A percentile compares a stretch with the other conserved stretches of the same genome.
These are phyloP conservation scores for Alca torda DNA, from an alignment of 2,797 vertebrate species.

Conservation along the genomic window DNA sequence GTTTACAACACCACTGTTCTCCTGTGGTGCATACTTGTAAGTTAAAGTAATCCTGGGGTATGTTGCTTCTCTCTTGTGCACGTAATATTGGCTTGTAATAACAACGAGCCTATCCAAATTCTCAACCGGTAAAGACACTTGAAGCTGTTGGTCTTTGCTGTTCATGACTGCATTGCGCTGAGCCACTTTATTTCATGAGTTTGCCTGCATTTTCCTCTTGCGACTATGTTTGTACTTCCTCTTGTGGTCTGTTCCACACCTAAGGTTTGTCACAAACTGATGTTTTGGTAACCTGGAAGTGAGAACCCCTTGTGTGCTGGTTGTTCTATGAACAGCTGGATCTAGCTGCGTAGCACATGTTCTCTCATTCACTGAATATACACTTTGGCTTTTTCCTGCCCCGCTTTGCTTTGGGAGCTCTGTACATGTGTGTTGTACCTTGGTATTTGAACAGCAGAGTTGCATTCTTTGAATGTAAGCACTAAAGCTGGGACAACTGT, in stretches of 20 bases:
- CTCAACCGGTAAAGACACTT: neutral
- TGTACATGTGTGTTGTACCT: neutral
- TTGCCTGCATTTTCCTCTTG: neutral
- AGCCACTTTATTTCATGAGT: neutral
- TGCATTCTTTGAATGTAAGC: neutral
- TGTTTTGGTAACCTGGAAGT: neutral
- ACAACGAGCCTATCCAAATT: neutral
- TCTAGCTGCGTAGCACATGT: neutral
- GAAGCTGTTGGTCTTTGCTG: neutral
- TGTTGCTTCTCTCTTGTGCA: neutral
- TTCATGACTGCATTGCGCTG: neutral
- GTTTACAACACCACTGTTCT: neutral
- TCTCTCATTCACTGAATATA: neutral
- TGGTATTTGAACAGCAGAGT: neutral
- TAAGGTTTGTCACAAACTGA: neutral
- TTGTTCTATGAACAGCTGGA: neutral
- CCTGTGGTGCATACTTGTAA: neutral
- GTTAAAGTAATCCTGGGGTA: neutral
- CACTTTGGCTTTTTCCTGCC: fast-evolving
- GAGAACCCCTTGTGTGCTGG: neutral
- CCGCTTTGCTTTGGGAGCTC: neutral
- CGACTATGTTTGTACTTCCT: neutral
- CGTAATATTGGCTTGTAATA: neutral
- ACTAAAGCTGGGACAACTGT: neutral
- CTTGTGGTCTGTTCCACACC: neutral